A percentile compares a stretch with the other conserved stretches of the same genome.
These are phyloP conservation scores for Ondatra zibethicus DNA, from an alignment of 2,113 vertebrate species.

Conservation along the genomic window DNA sequence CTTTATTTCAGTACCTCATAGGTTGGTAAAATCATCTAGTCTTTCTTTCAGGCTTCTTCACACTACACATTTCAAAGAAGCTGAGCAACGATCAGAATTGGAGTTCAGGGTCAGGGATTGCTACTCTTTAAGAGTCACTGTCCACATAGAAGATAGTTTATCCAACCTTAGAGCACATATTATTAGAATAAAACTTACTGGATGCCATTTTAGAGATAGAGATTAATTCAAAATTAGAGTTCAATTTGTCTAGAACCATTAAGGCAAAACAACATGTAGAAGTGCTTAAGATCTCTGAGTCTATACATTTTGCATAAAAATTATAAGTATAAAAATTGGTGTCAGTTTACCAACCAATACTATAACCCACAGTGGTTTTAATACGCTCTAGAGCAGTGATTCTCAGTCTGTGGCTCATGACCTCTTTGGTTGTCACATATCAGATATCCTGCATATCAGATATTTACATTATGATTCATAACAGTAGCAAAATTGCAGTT, in stretches of 20 bases:
- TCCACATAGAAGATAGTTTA: not conserved
- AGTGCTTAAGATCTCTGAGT: not conserved
- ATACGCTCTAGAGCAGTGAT: not conserved
- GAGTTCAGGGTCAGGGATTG: not conserved
- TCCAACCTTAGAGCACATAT: not conserved
- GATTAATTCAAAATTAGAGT: not conserved
- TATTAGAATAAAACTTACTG: constrained; percentile 41
- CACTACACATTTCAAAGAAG: not conserved
- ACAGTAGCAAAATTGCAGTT: not conserved
- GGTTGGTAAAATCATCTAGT: not conserved
- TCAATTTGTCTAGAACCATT: not conserved
- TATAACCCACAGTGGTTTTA: not conserved
- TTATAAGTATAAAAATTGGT: not conserved
- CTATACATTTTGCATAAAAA: not conserved
- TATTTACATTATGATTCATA: not conserved
- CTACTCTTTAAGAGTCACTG: not conserved
- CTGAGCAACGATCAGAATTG: not conserved
- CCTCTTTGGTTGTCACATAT: not conserved
- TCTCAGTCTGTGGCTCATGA: not conserved
- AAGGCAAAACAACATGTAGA: not conserved
- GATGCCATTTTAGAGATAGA: not conserved
- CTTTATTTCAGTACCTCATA: constrained; percentile 7
- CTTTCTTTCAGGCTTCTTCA: not conserved
- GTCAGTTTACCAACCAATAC: not conserved
- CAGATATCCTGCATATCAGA: not conserved